phyloP scores from a whole-genome alignment of 2,888 invertebrate genomes.

The Scaptomyza flava region DNA sequence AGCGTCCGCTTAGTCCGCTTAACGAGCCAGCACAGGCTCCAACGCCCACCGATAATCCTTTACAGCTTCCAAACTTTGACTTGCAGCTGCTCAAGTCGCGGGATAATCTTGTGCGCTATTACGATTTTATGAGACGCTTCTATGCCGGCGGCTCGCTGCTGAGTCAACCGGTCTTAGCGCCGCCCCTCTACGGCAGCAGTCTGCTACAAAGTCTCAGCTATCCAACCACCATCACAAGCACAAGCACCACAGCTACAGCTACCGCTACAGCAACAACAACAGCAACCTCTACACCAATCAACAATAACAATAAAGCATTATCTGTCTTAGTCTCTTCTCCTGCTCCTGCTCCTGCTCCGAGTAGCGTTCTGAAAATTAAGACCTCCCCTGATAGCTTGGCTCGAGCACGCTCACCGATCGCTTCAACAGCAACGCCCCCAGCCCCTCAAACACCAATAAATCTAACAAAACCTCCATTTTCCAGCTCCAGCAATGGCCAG shows the following conservation, averaged over 20 bases:
- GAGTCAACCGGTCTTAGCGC: constrained; percentile 69
- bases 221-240: constrained; percentile 50
- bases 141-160: constrained; percentile 72
- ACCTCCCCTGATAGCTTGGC: constrained; percentile 60
- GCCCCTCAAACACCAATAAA: constrained; percentile 77
- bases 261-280: constrained; percentile 14
- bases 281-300: constrained; percentile 20
- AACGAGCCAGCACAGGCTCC: constrained; percentile 14
- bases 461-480: constrained; percentile 78
- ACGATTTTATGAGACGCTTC: constrained; percentile 82
- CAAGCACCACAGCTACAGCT: constrained; percentile 19
- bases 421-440: constrained; percentile 47
- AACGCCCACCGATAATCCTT: constrained; percentile 3
- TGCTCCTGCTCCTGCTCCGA: constrained; percentile 11
- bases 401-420: constrained; percentile 56
- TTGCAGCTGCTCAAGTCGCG: constrained; percentile 78
- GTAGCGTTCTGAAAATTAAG: constrained; percentile 46
- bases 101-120: constrained; percentile 81
- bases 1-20: constrained; percentile 73
- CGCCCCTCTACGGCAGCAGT: constrained; percentile 69
- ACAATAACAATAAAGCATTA: constrained; percentile 31
- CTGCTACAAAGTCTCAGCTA: constrained; percentile 65
- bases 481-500: constrained; percentile 71
- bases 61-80: constrained; percentile 59
- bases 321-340: constrained; percentile 33